A percentile compares a stretch with the other conserved stretches of the same genome.
phyloP scores from a whole-genome alignment of 2,888 invertebrate species.

The Amphimallon solstitiale region DNA sequence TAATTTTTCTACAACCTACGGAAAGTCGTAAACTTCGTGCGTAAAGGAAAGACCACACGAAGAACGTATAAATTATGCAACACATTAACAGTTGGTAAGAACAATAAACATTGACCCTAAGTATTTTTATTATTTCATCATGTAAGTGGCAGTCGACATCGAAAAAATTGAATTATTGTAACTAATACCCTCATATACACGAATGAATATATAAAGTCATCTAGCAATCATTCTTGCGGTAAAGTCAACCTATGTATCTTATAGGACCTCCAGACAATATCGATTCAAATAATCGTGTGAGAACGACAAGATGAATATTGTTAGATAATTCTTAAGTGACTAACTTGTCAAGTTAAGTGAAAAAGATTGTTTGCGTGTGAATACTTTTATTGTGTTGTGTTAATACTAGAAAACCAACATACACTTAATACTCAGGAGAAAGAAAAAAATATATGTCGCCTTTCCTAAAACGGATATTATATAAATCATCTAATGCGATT shows the following conservation, averaged over 20 bases:
- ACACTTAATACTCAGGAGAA: not conserved
- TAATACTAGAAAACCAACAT: conserved; percentile 17
- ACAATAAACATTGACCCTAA: conserved; percentile 3
- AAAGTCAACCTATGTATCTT: too few relatives aligned
- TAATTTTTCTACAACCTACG: conserved; percentile 21
- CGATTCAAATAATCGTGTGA: conserved; percentile 26
- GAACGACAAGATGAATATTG: conserved; percentile 35
- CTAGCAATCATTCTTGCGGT: too few relatives aligned
- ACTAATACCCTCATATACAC: not conserved
- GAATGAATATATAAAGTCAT: not conserved
- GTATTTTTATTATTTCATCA: conserved; percentile 7
- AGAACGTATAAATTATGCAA: conserved; percentile 19
- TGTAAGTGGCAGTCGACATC: conserved; percentile 8
- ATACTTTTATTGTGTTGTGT: conserved; percentile 25
- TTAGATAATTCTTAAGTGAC: conserved; percentile 36
- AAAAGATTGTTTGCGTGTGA: conserved; percentile 36
- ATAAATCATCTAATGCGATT: conserved; percentile 7
- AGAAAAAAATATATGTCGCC: not conserved
- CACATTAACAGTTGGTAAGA: conserved; percentile 1
- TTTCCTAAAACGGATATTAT: not conserved
- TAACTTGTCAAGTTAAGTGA: conserved; percentile 37
- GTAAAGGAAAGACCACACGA: not conserved
- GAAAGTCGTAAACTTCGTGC: conserved; percentile 7
- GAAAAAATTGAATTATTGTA: conserved; percentile 1
- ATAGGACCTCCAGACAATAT: conserved; percentile 8